Evolutionary conservation across 2,888 invertebrate genomes (phyloP).

Genomic region (Eledone cirrhosa): DNA sequence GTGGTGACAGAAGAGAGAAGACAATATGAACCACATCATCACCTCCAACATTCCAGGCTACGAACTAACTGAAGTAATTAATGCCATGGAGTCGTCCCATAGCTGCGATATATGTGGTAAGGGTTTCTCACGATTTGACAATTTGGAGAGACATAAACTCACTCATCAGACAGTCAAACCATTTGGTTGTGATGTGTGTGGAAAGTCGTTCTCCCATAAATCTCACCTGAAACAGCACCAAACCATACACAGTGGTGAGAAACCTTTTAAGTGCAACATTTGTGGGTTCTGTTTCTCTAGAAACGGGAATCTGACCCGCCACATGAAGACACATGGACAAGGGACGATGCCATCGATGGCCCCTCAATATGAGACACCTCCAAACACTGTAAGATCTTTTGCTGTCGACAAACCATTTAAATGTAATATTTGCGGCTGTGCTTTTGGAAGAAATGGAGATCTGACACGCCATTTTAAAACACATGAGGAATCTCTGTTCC

Average conservation of each 20-base stretch:
- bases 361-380: background rate
- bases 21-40: conserved; percentile 15
- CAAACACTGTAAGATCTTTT: background rate
- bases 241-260: conserved; percentile 8
- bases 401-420: conserved; percentile 1
- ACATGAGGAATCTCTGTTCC: conserved; percentile 9
- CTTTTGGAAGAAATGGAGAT: conserved; percentile 9
- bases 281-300: conserved; percentile 15
- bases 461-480: conserved; percentile 12
- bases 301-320: background rate
- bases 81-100: background rate
- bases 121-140: conserved; percentile 1
- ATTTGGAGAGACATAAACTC: conserved; percentile 4
- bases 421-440: conserved; percentile 11
- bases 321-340: conserved; percentile 17
- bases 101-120: conserved; percentile 23
- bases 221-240: conserved; percentile 21
- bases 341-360: background rate
- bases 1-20: background rate
- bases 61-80: conserved; percentile 12
- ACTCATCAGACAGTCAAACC: conserved; percentile 14
- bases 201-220: conserved; percentile 8
- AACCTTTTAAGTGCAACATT: conserved; percentile 10
- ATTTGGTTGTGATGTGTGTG: background rate
- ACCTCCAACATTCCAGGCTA: conserved; percentile 24